phyloP scores from a whole-genome alignment of 2,888 invertebrate species.

The Sminthurides aquaticus region DNA sequence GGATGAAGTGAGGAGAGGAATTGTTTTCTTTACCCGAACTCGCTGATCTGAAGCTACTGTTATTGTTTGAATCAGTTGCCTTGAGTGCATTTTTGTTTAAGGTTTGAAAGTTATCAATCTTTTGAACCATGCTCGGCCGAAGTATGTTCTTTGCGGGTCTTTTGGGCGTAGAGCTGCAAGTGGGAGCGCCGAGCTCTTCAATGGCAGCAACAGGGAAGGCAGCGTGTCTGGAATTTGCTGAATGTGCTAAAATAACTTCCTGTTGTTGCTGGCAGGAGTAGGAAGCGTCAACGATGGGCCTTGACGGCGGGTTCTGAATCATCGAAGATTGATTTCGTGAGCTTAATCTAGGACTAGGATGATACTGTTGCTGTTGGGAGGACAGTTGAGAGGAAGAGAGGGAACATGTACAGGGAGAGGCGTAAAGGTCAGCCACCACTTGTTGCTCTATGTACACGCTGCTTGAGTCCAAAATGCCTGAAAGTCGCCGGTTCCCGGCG shows the following conservation, averaged over 20 bases:
- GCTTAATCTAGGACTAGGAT: background rate
- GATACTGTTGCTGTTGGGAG: background rate
- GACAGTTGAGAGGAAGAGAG: background rate
- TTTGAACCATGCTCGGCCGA: constrained; percentile 24
- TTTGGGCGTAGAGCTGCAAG: constrained; percentile 40
- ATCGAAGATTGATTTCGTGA: background rate
- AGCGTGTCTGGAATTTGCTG: constrained; percentile 3
- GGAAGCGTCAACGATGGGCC: background rate
- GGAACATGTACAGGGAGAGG: constrained; percentile 5
- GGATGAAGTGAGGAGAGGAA: background rate
- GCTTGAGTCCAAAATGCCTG: background rate
- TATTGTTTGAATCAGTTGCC: constrained; percentile 34
- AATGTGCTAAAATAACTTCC: constrained; percentile 25
- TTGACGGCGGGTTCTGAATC: background rate
- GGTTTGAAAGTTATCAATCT: constrained; percentile 43
- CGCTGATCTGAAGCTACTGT: constrained; percentile 18
- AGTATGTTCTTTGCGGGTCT: constrained; percentile 10
- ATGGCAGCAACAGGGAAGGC: constrained; percentile 6
- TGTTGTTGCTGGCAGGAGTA: constrained; percentile 13
- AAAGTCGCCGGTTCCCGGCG: background rate
- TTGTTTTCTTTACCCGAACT: background rate
- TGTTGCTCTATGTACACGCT: background rate
- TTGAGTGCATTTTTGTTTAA: constrained; percentile 40
- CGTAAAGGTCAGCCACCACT: background rate
- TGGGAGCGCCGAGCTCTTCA: constrained; percentile 32